These are phyloP conservation scores for Oxycera nigricornis DNA, from an alignment of 2,888 invertebrate genomes.

Conservation along the genomic window DNA sequence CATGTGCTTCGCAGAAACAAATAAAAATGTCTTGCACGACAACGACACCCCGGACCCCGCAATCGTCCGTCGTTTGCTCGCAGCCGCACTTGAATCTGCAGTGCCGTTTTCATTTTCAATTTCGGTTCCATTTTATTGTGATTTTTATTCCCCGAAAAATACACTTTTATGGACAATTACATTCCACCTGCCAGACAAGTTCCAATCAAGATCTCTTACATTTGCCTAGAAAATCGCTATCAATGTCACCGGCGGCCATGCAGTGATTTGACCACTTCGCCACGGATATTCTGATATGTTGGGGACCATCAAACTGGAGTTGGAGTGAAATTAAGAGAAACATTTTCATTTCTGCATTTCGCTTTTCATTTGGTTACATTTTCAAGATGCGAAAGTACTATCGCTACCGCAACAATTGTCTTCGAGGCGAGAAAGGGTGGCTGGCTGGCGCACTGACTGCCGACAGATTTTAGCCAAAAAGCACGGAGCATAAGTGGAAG, in stretches of 20 bases:
- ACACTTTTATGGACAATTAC: conserved; percentile 26
- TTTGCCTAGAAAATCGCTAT: conserved; percentile 22
- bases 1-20: no score
- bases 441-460: background rate
- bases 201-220: conserved; percentile 31
- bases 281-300: background rate
- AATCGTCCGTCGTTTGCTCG: no score
- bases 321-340: conserved; percentile 18
- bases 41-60: no score
- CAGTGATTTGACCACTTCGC: conserved; percentile 14
- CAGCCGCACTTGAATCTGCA: no score
- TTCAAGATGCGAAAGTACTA: conserved; percentile 8
- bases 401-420: no score
- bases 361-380: background rate
- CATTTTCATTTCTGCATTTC: conserved; percentile 15
- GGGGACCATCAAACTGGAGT: conserved; percentile 10
- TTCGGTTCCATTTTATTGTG: background rate
- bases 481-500: background rate
- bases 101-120: no score
- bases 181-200: conserved; percentile 23
- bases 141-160: conserved; percentile 8
- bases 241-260: conserved; percentile 7
- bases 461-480: background rate
- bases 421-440: no score
- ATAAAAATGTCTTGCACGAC: no score